Evolutionary conservation across 2,113 vertebrate genomes (phyloP).

Genomic region (Pygoscelis antarcticus): DNA sequence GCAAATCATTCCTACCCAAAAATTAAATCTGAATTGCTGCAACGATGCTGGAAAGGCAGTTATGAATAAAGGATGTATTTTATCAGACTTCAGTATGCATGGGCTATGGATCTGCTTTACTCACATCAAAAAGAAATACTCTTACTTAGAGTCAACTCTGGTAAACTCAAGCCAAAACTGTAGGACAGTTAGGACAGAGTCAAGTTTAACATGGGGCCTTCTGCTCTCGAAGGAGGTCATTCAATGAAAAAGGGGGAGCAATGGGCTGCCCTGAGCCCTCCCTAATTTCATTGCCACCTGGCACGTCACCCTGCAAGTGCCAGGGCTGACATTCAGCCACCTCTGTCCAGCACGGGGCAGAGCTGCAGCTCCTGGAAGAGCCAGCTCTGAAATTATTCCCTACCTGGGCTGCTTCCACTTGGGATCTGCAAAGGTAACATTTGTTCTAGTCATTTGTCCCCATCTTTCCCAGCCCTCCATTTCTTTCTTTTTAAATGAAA

Average conservation of each 20-base stretch:
- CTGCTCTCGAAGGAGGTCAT: background rate
- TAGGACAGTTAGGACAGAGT: background rate
- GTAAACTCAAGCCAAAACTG: background rate
- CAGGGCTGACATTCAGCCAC: background rate
- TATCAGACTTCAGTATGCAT: background rate
- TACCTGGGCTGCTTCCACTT: background rate
- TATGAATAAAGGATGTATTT: background rate
- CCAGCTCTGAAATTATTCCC: background rate
- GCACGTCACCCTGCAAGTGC: background rate
- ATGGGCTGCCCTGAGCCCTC: background rate
- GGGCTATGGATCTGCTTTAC: background rate
- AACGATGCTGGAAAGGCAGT: background rate
- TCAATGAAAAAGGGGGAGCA: background rate
- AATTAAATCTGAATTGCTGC: constrained; percentile 2
- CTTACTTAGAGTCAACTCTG: background rate
- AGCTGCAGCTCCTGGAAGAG: background rate
- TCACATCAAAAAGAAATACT: background rate
- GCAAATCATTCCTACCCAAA: background rate
- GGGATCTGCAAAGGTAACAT: background rate
- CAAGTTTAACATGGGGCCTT: background rate
- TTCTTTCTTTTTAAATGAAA: background rate
- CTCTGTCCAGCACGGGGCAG: background rate
- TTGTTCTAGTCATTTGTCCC: background rate
- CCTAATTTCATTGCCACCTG: background rate
- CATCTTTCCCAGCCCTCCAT: background rate